Base-by-base conservation (phyloP, 2,888 invertebrate genomes). In the Suillia variegata region DNA sequence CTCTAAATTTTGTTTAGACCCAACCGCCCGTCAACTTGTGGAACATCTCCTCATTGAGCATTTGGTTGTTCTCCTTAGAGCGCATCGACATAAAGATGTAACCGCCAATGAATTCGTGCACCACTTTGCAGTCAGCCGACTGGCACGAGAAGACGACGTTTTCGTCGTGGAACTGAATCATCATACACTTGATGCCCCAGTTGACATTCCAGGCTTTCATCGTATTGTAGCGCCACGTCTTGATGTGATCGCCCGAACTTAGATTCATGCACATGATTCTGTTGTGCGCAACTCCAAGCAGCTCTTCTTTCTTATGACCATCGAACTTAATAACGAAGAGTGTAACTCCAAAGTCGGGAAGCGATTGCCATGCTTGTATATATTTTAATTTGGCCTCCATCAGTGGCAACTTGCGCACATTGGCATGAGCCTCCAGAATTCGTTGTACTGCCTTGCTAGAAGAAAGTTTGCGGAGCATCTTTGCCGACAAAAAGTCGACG, bases 161-260 rank as follows among this genome's bases (percentile, higher is more conserved):
- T 72, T 92, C 96, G 68, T 96, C 95, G 74, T 98, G 96, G 78
- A 98, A 96, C 78, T 98, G 96, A n/a, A 98, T 93, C 92, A 95
- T 95, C 91, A 99, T 94, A 82, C 96, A 94, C 94, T 95, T 94
- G 48, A 96, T 94, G 81, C 98, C 98, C 99, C 99, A 99, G 83
- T 99, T 99, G 2, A 99, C 97, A 80, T 97, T 97, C 99, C 99
- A 99, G 20, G 97, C 96, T 86, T 96, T 95, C 92, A 99, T 95
- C 50, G 93, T 94, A 74, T 94, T 94, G 82, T 93, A 98, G 70
- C 97, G 85, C 98, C 98, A 99, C 0, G 98, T 98, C 83, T 97
- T 98, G 69, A 95, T 84, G 76, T 94, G 93, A 79, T 96, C 96
- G 0, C 98, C 98, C 2, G 91, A 92, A 74, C 87, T 88, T n/a